Percentiles rank a stretch among this genome's conserved stretches.
Evolutionary conservation across 2,888 invertebrate genomes (phyloP).

Genomic region (Anodontia alba): DNA sequence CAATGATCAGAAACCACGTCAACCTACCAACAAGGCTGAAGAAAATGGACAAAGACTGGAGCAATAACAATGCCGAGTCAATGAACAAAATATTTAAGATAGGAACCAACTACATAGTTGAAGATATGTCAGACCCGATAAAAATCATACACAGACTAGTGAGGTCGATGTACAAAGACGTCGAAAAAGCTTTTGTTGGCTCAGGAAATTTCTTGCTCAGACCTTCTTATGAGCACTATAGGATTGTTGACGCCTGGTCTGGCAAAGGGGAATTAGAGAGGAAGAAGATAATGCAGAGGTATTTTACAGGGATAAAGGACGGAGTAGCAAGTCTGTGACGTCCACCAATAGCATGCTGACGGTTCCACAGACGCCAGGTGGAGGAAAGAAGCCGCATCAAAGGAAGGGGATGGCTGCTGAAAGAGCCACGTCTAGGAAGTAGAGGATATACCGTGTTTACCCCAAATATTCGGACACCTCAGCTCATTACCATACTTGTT

Average conservation of each 20-base stretch:
- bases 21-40: not conserved
- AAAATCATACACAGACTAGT: conserved; percentile 19
- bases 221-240: not conserved
- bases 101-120: not conserved
- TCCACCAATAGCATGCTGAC: not conserved
- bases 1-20: not conserved
- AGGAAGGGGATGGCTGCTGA: not conserved
- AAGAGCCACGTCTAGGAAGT: not conserved
- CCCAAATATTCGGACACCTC: too few relatives aligned
- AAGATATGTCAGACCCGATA: conserved; percentile 25
- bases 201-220: conserved; percentile 24
- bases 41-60: not conserved
- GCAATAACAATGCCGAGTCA: conserved; percentile 25
- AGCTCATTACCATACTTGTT: too few relatives aligned
- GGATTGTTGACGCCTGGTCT: conserved; percentile 13
- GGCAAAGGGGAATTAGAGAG: conserved; percentile 12
- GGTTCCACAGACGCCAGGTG: conserved; percentile 10
- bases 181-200: conserved; percentile 20
- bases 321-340: not conserved
- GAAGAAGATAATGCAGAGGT: not conserved
- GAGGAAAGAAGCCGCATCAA: conserved; percentile 22
- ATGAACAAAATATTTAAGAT: conserved; percentile 32
- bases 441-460: too few relatives aligned
- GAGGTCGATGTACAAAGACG: conserved; percentile 32
- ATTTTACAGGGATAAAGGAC: conserved; percentile 22